These are phyloP conservation scores for Camponotus vicinus DNA, from an alignment of 1,140 invertebrate species.

Conservation along the genomic window DNA sequence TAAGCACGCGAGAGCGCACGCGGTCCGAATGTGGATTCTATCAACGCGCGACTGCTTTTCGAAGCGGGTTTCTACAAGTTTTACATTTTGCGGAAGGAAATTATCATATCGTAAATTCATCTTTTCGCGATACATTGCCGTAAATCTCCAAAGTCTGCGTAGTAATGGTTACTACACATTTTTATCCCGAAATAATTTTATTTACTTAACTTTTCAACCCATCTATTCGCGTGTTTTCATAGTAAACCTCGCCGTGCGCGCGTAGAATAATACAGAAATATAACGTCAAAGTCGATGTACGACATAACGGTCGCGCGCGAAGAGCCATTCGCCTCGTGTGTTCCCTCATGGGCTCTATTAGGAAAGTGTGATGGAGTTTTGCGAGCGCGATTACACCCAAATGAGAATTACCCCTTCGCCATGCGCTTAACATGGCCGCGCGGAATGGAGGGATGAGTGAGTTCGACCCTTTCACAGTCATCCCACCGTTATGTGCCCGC, in stretches of 20 bases:
- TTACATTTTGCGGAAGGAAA: neutral
- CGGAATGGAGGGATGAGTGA: slow-evolving; percentile 59
- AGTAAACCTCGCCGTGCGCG: neutral
- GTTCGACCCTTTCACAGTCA: slow-evolving; percentile 70
- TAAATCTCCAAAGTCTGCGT: neutral
- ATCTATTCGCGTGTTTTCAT: neutral
- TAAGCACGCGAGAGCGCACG: slow-evolving; percentile 22
- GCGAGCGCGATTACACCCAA: slow-evolving; percentile 86
- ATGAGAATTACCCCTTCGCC: slow-evolving; percentile 84
- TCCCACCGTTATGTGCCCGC: slow-evolving; percentile 57
- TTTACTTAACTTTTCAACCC: slow-evolving; percentile 18
- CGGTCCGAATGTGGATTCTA: slow-evolving; percentile 49
- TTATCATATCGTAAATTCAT: slow-evolving; percentile 1
- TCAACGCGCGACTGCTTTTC: slow-evolving; percentile 4
- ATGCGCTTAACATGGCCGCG: slow-evolving; percentile 71
- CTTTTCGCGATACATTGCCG: neutral
- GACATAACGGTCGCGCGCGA: slow-evolving; percentile 77
- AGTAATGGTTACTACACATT: neutral
- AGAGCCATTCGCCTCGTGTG: slow-evolving; percentile 71
- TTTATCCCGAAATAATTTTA: neutral
- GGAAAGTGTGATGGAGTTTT: slow-evolving; percentile 87
- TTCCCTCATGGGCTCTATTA: slow-evolving; percentile 84
- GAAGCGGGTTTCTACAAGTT: neutral
- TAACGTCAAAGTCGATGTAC: slow-evolving; percentile 65
- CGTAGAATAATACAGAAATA: slow-evolving; percentile 47